Evolutionary conservation across 2,888 invertebrate genomes (phyloP), one percentile per base, ranked within the genome.

Genomic region (Lochmaea crataegi): DNA sequence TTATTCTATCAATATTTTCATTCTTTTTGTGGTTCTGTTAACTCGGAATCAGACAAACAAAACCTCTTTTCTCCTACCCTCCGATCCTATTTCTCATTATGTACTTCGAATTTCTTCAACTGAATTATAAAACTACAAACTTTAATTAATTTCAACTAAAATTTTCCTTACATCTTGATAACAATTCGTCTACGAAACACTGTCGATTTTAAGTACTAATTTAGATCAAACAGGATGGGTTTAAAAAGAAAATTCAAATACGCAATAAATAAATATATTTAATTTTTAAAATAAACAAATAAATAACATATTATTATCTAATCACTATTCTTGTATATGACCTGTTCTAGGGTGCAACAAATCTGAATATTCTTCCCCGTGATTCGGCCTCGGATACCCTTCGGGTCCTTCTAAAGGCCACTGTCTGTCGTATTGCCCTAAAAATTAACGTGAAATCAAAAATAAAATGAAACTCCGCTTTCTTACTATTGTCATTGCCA

Each of bases 391-490:
- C 12, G 16, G 12, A 16, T 56, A 61, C 42, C 70, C 73, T 53
- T 72, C 72, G 16, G 53, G 42, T 48, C 64, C 79, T 16, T 80
- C 81, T 61, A 80, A 78, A 53, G 82, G 82, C 83, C 82, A 83
- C 70, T 82, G 81, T 71, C 85, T 80, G 73, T 85, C 85, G 74
- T 84, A 84, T 72, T 82, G 82, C 83, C 83, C 85, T 85, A 77
- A 79, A 84, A 84, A 78, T 75, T 51, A 73, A 74, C 42, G 48
- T 57, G 63, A 73, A 71, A 66, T 72, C 38, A 51, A 71, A 32
- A 16, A 16, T 18, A 45, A 66, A 58, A 53, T 70, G 22, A 32
- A 32, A 5, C 26, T 32, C 26, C 4, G 5, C 5, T 5, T 32
- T 32, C 26, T 32, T 32, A 4, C 4, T 32, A 6, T 32, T 32